Evolutionary conservation across 1,140 invertebrate genomes (phyloP), one percentile per base, ranked within the genome.

Genomic region (Drosophila trapezifrons): DNA sequence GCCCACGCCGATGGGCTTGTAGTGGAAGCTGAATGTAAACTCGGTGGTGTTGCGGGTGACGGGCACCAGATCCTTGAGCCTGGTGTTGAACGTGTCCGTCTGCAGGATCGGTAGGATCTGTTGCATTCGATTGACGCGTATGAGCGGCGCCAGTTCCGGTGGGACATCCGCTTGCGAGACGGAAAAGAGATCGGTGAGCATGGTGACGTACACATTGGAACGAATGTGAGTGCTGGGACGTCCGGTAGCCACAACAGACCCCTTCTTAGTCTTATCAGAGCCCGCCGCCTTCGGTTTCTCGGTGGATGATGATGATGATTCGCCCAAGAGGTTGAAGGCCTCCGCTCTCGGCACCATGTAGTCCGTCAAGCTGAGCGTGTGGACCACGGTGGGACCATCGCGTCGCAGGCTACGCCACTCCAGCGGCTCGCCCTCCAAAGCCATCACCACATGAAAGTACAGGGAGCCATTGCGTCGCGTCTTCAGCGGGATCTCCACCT

Each of bases 91-190:
- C 75, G 96, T 95, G 93, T 98, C 96, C 70, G 97, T 95, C 73
- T 95, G 95, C 0, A 98, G 86, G 70, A 98, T 95, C 22, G 98
- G 98, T 71, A 98, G 93, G 90, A 97, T 98, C 90, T 95, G 94
- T 22, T 93, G 93, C 43, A 94, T 93, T 35, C 93, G 92, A 73
- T 95, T 93, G 17, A 96, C 87, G 74, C 95, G 95, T 71, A 78
- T 90, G 6, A 86, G 74, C 22, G 91, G 90, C 2, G 92, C 78
- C 43, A 96, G 86, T 90, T 96, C 96, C 3, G 93, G 79, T 15
- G 96, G 96, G 27, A 96, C 85, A 57, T 94, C 93, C 27, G 93
- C 81, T 5, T 92, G 65, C 25, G 94, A 94, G 27, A 96, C 85
- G 9, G 93, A 86, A 13, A 95, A 91, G 8, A 93, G 57, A 76